Conservation (phyloP, 2,113 vertebrate genomes). For the Daphoenositta chrysoptera region DNA sequence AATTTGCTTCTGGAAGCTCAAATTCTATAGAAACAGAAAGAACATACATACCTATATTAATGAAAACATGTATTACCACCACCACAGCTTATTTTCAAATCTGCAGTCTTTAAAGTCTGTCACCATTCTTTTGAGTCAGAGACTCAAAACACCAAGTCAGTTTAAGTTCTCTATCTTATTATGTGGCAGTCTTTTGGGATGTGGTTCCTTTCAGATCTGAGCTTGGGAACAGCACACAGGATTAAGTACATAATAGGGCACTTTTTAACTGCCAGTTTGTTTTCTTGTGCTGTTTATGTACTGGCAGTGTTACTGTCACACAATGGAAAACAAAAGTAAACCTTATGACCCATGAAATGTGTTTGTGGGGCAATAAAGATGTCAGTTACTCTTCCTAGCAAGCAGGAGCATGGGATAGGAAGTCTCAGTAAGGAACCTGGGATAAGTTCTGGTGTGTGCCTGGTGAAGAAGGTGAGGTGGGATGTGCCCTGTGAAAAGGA, state of each 20-base stretch:
- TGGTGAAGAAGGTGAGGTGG: not conserved
- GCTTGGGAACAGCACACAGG: not conserved
- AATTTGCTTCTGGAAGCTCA: not conserved
- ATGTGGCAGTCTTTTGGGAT: not conserved
- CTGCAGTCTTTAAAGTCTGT: not conserved
- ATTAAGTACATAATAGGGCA: not conserved
- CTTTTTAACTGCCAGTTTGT: not conserved
- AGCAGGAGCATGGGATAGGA: not conserved
- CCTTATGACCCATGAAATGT: not conserved
- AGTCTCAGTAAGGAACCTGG: not conserved
- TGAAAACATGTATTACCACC: not conserved
- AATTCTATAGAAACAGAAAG: not conserved
- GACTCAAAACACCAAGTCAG: not conserved
- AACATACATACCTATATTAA: not conserved
- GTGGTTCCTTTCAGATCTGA: not conserved
- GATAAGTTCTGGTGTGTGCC: not conserved
- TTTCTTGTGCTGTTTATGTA: not conserved
- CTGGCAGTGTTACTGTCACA: not conserved
- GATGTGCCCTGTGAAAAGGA: not conserved
- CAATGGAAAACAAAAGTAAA: not conserved
- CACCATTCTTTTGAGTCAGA: not conserved
- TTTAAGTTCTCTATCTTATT: not conserved
- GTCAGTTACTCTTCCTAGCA: not conserved
- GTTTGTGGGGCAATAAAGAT: not conserved
- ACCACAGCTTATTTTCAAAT: not conserved